Evolutionary conservation across 2,113 vertebrate species (phyloP), one percentile per base, ranked within the genome.

Genomic region (Neotoma lepida): DNA sequence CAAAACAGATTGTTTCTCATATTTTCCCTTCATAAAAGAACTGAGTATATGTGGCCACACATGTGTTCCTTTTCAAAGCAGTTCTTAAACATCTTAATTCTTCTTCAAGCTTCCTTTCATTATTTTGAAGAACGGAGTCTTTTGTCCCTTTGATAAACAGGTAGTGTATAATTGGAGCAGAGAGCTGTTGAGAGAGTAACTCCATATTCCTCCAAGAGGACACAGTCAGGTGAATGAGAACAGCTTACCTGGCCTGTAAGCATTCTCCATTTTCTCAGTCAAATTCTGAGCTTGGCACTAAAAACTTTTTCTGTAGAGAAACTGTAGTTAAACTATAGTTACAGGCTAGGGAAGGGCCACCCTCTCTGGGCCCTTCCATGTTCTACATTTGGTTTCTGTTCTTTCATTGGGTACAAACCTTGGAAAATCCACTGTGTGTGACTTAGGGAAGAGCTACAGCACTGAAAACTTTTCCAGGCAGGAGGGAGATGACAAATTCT

Each of bases 1-100:
- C 30, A 46, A 77, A 61, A 61, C 10, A 18, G 24, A 56, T 26
- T 2, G 35, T 4, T 44, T 64, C 66, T 70, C 81, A 15, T 71
- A 71, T 84, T 64, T n/a, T 49, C 49, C 18, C 33, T 84, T 78
- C 9, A 89, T 61, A 90, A 77, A 89, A 78, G 77, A 54, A 9
- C 46, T 30, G 41, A 71, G 14, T 46, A 9, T 41, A 22, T 18
- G 2, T 58, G 61, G 17, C 8, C 71, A 74, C 49, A 33, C 51
- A 20, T 33, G 30, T 33, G 63, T 82, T 86, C 9, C 15, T 89
- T 94, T 89, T 28, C 56, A 89, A 86, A 94, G 7, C 44, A 87
- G 7, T 92, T 94, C 46, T 78, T 78, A 94, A 93, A 30, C 1
- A 85, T 86, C 88, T 95, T 73, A 81, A 41, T 76, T 94, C 58